Evolutionary conservation across 92 coral and sea anemone genomes (phyloP).

Genomic region (Palythoa grandiflora): DNA sequence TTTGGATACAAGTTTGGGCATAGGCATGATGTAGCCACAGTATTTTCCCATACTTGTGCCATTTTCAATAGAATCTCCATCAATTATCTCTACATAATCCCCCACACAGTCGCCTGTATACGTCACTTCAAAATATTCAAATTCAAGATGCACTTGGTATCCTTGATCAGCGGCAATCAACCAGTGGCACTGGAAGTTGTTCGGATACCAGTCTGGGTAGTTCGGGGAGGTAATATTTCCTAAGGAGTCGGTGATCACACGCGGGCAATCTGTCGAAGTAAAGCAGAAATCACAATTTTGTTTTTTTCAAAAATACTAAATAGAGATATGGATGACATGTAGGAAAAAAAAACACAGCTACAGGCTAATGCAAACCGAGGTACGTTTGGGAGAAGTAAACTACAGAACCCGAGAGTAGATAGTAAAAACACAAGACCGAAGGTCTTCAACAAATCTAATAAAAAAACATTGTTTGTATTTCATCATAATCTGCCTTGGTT

Average conservation of each 20-base stretch:
- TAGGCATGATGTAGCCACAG: constrained; percentile 62
- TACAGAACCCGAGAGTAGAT: too few relatives aligned
- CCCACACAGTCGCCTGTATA: constrained; percentile 61
- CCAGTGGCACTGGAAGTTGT: constrained; percentile 68
- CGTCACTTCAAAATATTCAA: constrained; percentile 64
- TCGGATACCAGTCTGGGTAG: constrained; percentile 77
- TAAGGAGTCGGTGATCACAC: constrained; percentile 57
- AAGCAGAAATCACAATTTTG: neutral
- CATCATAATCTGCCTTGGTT: too few relatives aligned
- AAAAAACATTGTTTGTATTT: too few relatives aligned
- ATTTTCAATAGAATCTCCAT: constrained; percentile 51
- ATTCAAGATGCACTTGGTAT: constrained; percentile 66
- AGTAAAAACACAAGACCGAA: too few relatives aligned
- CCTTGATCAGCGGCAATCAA: constrained; percentile 63
- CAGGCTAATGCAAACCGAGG: too few relatives aligned
- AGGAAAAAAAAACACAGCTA: too few relatives aligned
- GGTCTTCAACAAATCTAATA: too few relatives aligned
- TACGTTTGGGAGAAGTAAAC: too few relatives aligned
- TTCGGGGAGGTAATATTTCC: constrained; percentile 70
- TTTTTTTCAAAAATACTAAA: neutral
- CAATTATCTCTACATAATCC: constrained; percentile 60
- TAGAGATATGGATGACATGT: too few relatives aligned
- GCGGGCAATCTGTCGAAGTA: constrained; percentile 63
- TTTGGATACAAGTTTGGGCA: constrained; percentile 59
- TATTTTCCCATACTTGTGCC: constrained; percentile 48